Base-by-base conservation (phyloP, 2,888 invertebrate genomes). In the Sinodicranocentrus sp. region DNA sequence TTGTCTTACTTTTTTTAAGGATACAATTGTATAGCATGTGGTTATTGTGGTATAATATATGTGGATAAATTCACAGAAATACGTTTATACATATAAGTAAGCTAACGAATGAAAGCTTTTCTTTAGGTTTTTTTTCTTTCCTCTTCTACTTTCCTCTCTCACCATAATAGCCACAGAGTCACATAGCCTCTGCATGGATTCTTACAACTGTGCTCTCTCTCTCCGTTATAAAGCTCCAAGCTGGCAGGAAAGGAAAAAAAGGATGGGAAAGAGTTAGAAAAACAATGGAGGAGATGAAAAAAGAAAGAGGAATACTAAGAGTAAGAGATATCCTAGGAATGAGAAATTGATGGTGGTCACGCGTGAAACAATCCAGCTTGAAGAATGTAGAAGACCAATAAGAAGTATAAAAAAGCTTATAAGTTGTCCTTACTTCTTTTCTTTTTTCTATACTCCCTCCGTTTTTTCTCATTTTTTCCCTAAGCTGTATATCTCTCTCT, bases 291-390 rank as follows among this genome's bases (percentile, higher is more conserved):
- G 17, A 44, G 39, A 6, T 39, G 8, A 54, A 52, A 33, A 65
- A 25, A 44, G 54, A 68, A 65, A 26, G 48, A 44, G 68, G 43
- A 43, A 43, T 15, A 43, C n/a, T 28, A 59, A 33, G 48, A 70
- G 39, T 28, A 65, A 78, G 70, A 84, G 78, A 77, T 72, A 77
- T 84, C 54, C 71, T 28, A 67, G 73, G 73, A 84, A 84, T 78
- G 84, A 78, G 78, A 83, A 84, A 84, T 78, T 84, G 84, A 84
- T 79, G 72, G 84, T 77, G 84, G 84, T 84, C 84, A 84, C 84
- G 84, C 84, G 78, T 84, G 73, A 73, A 84, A 57, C 78, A 78
- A 78, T 84, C 78, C 68, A 78, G 78, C 73, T 70, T 76, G 70
- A 76, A 76, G 68, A 75, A 80, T 48, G 44, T 73, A 65, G 79